These are phyloP conservation scores for Sciurus niger DNA, from an alignment of 2,113 vertebrate species.

Conservation along the genomic window DNA sequence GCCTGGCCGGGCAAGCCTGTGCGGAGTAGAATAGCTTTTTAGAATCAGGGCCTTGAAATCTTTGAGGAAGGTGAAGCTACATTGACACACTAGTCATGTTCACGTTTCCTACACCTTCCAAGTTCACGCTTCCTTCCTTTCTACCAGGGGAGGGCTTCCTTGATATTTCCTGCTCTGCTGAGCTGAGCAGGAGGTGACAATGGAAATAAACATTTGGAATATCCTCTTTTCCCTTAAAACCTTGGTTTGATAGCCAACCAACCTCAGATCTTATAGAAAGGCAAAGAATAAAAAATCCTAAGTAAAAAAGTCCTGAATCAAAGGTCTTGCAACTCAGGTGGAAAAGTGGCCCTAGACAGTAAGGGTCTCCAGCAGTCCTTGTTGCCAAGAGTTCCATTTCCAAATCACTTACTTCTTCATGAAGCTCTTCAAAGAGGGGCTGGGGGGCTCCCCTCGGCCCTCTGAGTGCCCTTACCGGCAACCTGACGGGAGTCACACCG, in stretches of 20 bases:
- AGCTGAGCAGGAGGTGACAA: accelerated
- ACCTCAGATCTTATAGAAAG: neutral
- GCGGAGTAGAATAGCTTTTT: neutral
- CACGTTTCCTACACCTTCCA: accelerated
- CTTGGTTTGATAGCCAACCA: neutral
- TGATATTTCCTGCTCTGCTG: neutral
- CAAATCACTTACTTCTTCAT: neutral
- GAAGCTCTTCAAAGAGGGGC: neutral
- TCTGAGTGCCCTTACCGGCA: accelerated
- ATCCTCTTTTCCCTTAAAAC: neutral
- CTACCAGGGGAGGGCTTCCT: accelerated
- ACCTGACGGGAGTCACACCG: accelerated
- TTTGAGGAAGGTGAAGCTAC: too few relatives aligned
- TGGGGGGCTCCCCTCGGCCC: accelerated
- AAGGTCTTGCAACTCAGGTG: neutral
- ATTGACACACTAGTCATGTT: accelerated
- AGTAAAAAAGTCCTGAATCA: neutral
- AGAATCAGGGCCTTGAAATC: neutral
- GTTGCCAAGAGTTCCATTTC: neutral
- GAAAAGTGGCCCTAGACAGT: neutral
- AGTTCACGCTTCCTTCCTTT: accelerated
- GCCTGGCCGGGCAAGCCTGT: neutral
- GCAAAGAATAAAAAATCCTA: neutral
- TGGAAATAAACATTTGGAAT: accelerated
- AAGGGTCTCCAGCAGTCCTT: neutral